Evolutionary conservation across 2,113 vertebrate genomes (phyloP).

Genomic region (Forbesichthys agassizii): DNA sequence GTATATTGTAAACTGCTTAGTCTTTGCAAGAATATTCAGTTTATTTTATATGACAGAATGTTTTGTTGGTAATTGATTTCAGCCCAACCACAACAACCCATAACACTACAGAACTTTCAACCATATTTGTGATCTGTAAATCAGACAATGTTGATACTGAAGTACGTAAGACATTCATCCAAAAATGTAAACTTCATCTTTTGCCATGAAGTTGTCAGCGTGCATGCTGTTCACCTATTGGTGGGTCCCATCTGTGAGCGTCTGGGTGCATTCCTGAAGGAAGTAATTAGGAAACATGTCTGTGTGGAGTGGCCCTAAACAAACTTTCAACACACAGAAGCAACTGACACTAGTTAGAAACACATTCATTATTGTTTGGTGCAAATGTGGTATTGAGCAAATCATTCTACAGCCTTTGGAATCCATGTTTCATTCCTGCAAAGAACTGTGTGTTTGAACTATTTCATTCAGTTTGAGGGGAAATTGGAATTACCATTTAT

Average conservation of each 20-base stretch:
- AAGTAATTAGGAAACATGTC: constrained; percentile 28
- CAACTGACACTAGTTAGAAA: constrained; percentile 26
- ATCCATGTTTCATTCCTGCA: not conserved
- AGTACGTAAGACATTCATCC: not conserved
- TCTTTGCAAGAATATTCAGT: too few species aligned
- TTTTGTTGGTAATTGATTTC: too few species aligned
- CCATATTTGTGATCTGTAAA: not conserved
- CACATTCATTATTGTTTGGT: constrained; percentile 11
- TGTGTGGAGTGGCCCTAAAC: constrained; percentile 24
- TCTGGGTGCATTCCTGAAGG: constrained; percentile 39
- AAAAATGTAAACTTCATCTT: constrained; percentile 19
- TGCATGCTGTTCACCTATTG: constrained; percentile 7
- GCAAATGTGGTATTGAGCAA: constrained; percentile 3
- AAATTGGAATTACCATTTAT: too few species aligned
- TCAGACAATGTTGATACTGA: constrained; percentile 11
- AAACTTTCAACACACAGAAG: constrained; percentile 32
- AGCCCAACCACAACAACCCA: not conserved
- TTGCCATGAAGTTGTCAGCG: constrained; percentile 23
- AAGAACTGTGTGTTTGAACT: not conserved
- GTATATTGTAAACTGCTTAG: too few species aligned
- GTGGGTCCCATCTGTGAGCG: constrained; percentile 21
- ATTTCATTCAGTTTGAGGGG: too few species aligned
- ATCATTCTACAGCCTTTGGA: constrained; percentile 13
- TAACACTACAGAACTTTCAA: not conserved
- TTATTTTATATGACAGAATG: too few species aligned